Percentiles rank a stretch among this genome's conserved stretches.
phyloP scores from a whole-genome alignment of 2,797 vertebrate genomes.

The Notoglanidium macrostoma region DNA sequence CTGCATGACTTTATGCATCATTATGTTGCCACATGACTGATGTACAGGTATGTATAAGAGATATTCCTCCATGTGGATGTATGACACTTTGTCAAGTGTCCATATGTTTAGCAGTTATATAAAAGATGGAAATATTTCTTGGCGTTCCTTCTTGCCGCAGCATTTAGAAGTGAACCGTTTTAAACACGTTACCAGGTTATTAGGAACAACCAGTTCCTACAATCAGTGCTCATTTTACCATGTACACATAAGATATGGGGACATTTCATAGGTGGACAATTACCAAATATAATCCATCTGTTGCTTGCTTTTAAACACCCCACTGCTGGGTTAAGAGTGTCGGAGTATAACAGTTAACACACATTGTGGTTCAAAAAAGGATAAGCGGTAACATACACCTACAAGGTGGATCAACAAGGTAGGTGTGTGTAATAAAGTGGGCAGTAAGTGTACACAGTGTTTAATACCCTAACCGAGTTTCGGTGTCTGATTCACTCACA shows the following conservation, averaged over 20 bases:
- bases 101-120: neutral
- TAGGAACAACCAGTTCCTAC: neutral
- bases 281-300: neutral
- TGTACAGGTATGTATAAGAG: no score
- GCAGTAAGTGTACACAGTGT: neutral
- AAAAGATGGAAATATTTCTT: neutral
- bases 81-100: neutral
- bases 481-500: neutral
- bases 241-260: neutral
- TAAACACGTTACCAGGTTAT: neutral
- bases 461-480: neutral
- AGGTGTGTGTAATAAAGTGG: neutral
- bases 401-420: conserved; percentile 11
- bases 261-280: neutral
- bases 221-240: neutral
- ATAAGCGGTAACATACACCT: neutral
- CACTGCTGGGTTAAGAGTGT: neutral
- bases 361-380: neutral
- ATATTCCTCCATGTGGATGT: neutral
- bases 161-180: neutral
- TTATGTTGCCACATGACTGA: no score
- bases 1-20: no score
- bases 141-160: neutral
- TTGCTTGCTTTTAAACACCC: neutral
- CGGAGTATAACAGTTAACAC: neutral